phyloP scores from a whole-genome alignment of 2,888 invertebrate genomes.

The Lumbricus terrestris region DNA sequence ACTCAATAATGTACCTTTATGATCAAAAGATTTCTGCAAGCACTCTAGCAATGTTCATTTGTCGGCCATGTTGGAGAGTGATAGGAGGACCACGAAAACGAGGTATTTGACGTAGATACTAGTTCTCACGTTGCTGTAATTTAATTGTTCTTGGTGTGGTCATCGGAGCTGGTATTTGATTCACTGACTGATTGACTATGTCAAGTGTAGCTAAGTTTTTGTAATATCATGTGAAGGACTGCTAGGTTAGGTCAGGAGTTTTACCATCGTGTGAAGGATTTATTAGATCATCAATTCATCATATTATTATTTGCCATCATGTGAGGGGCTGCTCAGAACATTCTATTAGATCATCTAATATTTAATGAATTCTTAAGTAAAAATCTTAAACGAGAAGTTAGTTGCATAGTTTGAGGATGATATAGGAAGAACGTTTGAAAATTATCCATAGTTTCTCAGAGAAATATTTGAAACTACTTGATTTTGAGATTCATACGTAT shows the following conservation, averaged over 20 bases:
- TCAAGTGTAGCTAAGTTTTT: background rate
- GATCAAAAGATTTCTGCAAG: background rate
- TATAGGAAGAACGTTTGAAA: background rate
- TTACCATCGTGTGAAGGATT: too few relatives aligned
- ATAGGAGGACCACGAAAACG: background rate
- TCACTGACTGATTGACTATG: background rate
- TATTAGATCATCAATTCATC: too few relatives aligned
- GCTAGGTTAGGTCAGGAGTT: background rate
- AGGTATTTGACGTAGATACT: background rate
- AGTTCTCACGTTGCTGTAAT: background rate
- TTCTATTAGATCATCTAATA: background rate
- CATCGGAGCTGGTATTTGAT: background rate
- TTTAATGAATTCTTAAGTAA: background rate
- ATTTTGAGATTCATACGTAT: background rate
- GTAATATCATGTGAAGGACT: background rate
- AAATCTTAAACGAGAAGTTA: background rate
- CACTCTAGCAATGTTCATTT: background rate
- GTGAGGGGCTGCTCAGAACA: background rate
- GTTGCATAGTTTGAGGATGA: background rate
- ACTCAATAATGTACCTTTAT: background rate
- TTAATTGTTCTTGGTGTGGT: background rate
- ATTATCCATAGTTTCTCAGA: background rate
- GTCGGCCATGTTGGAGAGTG: background rate
- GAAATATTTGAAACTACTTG: background rate
- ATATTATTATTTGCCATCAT: background rate